These are phyloP conservation scores for Drosophila gaucha DNA, from an alignment of 2,888 invertebrate genomes.

Conservation along the genomic window DNA sequence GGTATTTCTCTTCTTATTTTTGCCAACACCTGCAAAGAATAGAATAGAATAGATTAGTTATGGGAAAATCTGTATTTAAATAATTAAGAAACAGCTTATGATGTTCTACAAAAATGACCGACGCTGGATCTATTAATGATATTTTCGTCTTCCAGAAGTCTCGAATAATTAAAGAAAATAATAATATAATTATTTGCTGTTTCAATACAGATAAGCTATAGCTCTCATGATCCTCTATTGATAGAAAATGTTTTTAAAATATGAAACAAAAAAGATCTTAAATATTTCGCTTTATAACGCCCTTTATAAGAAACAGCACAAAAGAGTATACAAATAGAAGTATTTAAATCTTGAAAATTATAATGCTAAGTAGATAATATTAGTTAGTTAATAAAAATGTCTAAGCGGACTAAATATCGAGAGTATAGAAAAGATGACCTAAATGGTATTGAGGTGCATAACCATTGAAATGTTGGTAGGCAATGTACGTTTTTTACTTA, in stretches of 20 bases:
- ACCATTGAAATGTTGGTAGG: conserved; percentile 28
- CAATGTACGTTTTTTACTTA: conserved; percentile 51
- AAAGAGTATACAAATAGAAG: background rate
- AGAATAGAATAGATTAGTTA: conserved; percentile 20
- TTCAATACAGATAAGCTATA: background rate
- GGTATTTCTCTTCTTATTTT: conserved; percentile 49
- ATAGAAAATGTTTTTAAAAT: background rate
- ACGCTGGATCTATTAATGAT: background rate
- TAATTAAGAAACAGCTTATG: background rate
- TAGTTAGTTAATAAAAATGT: background rate
- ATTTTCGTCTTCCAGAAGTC: background rate
- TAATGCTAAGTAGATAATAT: background rate
- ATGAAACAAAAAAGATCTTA: too few species aligned
- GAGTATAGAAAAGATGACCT: conserved; percentile 3
- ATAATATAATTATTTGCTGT: background rate
- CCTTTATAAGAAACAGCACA: too few species aligned
- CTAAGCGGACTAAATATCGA: background rate
- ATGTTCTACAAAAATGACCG: background rate
- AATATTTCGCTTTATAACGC: too few species aligned
- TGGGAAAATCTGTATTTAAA: background rate
- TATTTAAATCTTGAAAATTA: background rate
- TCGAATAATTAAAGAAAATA: background rate
- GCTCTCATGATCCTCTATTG: too few species aligned
- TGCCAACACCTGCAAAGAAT: conserved; percentile 49
- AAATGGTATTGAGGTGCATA: conserved; percentile 3